These are phyloP conservation scores for Mormoops blainvillei DNA, from an alignment of 2,113 vertebrate species.

Conservation along the genomic window DNA sequence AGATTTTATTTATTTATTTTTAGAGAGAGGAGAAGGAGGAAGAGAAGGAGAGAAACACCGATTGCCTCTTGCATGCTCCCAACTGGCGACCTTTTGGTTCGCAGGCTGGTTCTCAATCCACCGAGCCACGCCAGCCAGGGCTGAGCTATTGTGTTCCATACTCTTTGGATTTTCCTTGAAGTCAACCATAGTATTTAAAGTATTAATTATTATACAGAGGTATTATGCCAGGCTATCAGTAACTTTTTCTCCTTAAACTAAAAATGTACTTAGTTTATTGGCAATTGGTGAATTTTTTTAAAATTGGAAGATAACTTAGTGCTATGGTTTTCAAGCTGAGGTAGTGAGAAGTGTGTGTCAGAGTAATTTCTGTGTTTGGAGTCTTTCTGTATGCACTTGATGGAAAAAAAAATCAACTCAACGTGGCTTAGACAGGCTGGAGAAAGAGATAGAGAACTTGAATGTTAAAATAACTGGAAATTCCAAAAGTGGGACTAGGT, in stretches of 20 bases:
- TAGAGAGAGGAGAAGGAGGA: too few species aligned
- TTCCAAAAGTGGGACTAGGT: background rate
- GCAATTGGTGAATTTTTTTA: background rate
- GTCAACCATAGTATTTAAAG: conserved; percentile 11
- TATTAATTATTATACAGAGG: background rate
- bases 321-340: background rate
- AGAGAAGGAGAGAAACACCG: too few species aligned
- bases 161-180: background rate
- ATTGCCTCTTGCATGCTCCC: too few species aligned
- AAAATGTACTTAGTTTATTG: background rate
- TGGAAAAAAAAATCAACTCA: background rate
- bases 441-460: background rate
- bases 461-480: background rate
- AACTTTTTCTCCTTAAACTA: background rate
- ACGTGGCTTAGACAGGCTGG: background rate
- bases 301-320: background rate
- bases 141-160: background rate
- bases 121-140: too few species aligned
- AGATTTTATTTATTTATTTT: too few species aligned
- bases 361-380: background rate
- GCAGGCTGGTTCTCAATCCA: too few species aligned
- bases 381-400: background rate
- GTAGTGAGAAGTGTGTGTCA: background rate
- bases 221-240: background rate
- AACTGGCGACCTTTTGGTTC: too few species aligned